A percentile compares a stretch with the other conserved stretches of the same genome.
phyloP scores from a whole-genome alignment of 2,113 vertebrate species.

The Rhizomys pruinosus region DNA sequence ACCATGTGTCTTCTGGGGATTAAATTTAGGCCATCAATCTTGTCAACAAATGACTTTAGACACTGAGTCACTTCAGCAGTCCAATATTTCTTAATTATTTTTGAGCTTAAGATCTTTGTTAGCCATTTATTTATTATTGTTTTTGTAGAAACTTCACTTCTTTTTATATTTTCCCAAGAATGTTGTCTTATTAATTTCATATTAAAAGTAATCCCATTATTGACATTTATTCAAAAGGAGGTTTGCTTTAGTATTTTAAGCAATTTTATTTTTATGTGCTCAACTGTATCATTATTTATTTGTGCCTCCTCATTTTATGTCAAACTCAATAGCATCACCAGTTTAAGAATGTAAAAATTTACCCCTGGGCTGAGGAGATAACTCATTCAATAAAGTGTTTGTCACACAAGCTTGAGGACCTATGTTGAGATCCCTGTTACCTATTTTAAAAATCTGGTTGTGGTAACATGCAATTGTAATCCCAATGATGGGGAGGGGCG shows the following conservation, averaged over 20 bases:
- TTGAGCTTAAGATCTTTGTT: not conserved
- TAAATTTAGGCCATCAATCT: not conserved
- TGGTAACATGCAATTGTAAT: too few relatives aligned
- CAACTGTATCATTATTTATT: constrained; percentile 39
- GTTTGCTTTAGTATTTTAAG: not conserved
- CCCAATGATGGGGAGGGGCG: too few relatives aligned
- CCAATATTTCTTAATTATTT: not conserved
- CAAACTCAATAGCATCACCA: not conserved
- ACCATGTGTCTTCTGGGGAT: not conserved
- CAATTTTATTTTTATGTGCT: constrained; percentile 36
- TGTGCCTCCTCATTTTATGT: constrained; percentile 9
- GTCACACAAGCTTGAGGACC: too few relatives aligned
- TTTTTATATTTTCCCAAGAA: not conserved
- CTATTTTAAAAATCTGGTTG: not conserved
- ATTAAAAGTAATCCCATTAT: constrained; percentile 17
- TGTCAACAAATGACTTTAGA: not conserved
- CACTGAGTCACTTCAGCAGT: not conserved
- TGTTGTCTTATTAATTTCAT: constrained; percentile 9
- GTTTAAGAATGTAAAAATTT: not conserved
- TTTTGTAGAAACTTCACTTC: too few relatives aligned
- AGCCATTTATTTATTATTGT: too few relatives aligned
- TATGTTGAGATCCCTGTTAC: not conserved
- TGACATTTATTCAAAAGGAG: constrained; percentile 6
- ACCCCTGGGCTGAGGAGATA: too few relatives aligned
- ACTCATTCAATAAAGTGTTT: not conserved